phyloP scores from a whole-genome alignment of 1,140 invertebrate species.

The Drosophila simulans region DNA sequence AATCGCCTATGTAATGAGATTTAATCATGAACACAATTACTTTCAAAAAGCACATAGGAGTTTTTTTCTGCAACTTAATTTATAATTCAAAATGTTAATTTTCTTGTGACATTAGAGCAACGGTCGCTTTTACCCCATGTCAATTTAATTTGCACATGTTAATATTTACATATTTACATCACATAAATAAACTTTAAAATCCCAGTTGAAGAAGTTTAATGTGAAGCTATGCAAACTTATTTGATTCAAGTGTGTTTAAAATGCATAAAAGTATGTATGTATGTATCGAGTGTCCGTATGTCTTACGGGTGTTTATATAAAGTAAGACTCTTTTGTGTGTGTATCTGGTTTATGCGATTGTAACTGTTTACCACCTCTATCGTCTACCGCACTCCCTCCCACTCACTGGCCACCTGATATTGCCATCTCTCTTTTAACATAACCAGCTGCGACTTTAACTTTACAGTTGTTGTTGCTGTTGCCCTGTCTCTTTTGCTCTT shows the following conservation, averaged over 20 bases:
- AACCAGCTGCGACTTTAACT: slow-evolving; percentile 69
- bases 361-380: slow-evolving; percentile 47
- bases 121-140: too few relatives aligned
- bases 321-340: slow-evolving; percentile 10
- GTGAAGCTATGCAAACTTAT: too few relatives aligned
- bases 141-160: too few relatives aligned
- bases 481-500: slow-evolving; percentile 9
- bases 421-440: slow-evolving; percentile 36
- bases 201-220: too few relatives aligned
- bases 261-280: slow-evolving; percentile 17
- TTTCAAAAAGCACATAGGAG: too few relatives aligned
- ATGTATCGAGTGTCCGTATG: slow-evolving; percentile 2
- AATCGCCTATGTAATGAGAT: too few relatives aligned
- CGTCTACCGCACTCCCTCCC: slow-evolving; percentile 13
- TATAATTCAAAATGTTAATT: background rate
- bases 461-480: slow-evolving; percentile 47
- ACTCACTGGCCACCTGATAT: slow-evolving; percentile 13
- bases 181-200: too few relatives aligned
- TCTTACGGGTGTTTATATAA: slow-evolving; percentile 10
- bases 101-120: too few relatives aligned
- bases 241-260: slow-evolving; percentile 5
- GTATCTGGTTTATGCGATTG: slow-evolving; percentile 53
- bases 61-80: too few relatives aligned
- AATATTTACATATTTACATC: too few relatives aligned
- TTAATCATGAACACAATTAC: too few relatives aligned